phyloP scores from a whole-genome alignment of 2,888 invertebrate genomes.

The Cephus spinipes region DNA sequence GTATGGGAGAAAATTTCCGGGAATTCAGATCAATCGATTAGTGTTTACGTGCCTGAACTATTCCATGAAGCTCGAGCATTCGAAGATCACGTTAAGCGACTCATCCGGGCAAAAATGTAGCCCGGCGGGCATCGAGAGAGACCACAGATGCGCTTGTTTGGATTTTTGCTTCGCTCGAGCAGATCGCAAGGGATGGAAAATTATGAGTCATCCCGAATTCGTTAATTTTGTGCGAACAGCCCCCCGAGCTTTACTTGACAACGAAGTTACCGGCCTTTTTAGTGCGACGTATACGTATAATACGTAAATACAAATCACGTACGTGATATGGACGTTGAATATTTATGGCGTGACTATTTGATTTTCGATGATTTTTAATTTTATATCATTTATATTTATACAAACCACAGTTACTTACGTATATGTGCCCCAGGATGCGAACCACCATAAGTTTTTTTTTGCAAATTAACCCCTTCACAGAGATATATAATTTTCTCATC shows the following conservation, averaged over 20 bases:
- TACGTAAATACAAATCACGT: not conserved
- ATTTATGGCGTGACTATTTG: not conserved
- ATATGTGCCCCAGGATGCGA: not conserved
- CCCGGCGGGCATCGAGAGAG: conserved; percentile 21
- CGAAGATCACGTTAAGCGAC: conserved; percentile 29
- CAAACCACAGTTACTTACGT: not conserved
- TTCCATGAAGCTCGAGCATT: conserved; percentile 27
- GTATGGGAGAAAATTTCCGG: not conserved
- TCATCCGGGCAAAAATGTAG: conserved; percentile 24
- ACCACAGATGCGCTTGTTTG: conserved; percentile 45
- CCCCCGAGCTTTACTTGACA: not conserved
- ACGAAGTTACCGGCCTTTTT: not conserved
- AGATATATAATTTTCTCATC: not conserved
- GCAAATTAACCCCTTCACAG: not conserved
- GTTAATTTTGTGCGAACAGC: conserved; percentile 35
- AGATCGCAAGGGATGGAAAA: conserved; percentile 36
- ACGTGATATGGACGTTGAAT: not conserved
- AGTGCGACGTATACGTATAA: not conserved
- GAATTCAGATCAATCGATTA: conserved; percentile 20
- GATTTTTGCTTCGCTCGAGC: conserved; percentile 46
- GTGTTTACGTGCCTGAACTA: conserved; percentile 13
- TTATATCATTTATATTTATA: not conserved
- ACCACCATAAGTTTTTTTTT: not conserved
- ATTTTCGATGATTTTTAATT: not conserved
- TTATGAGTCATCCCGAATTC: conserved; percentile 44